A percentile compares a stretch with the other conserved stretches of the same genome.
Evolutionary conservation across 2,113 vertebrate species (phyloP).

Genomic region (Caranx ignobilis): DNA sequence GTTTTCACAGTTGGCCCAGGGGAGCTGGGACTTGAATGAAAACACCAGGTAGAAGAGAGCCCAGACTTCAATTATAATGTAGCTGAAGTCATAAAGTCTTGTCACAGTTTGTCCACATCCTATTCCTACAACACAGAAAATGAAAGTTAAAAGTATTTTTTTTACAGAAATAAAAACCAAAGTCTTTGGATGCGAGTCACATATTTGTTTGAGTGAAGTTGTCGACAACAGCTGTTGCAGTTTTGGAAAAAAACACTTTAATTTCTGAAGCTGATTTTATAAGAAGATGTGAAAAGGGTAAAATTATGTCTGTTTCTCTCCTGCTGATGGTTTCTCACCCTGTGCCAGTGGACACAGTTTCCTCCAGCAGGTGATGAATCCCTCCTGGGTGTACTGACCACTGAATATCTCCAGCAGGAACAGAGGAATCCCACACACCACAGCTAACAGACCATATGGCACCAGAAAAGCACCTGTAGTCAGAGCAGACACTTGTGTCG

Average conservation of each 20-base stretch:
- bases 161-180: no score
- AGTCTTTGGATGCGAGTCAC: no score
- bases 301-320: no score
- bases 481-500: not conserved
- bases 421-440: conserved; percentile 51
- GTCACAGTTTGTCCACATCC: conserved; percentile 88
- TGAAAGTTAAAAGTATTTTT: no score
- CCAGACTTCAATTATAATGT: conserved; percentile 90
- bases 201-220: no score
- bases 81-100: conserved; percentile 84
- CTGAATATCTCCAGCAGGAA: conserved; percentile 51
- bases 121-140: conserved; percentile 81
- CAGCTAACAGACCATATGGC: conserved; percentile 48
- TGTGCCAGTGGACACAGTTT: conserved; percentile 68
- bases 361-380: conserved; percentile 55
- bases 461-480: conserved; percentile 48
- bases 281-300: no score
- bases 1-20: conserved; percentile 89
- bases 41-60: conserved; percentile 90
- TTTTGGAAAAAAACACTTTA: no score
- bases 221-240: no score
- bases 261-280: no score
- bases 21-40: conserved; percentile 87
- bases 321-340: conserved; percentile 49
- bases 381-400: conserved; percentile 68